Conservation (phyloP, 2,113 vertebrate genomes). For the Thalassarche chlororhynchos region DNA sequence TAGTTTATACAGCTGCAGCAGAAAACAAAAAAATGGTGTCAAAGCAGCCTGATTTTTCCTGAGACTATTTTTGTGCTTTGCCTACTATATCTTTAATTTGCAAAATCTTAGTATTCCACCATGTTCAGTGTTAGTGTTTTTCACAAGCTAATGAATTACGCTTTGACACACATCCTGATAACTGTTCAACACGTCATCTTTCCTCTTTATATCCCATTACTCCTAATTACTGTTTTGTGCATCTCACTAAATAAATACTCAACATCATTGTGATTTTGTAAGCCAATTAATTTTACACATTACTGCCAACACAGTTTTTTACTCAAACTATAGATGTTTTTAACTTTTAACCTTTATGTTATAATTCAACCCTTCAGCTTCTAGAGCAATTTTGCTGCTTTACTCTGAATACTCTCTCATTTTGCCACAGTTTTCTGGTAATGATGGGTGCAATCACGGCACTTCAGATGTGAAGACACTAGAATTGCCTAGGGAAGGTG, state of each 20-base stretch:
- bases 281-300: background rate
- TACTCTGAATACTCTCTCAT: background rate
- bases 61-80: background rate
- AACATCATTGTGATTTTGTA: background rate
- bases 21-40: background rate
- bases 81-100: background rate
- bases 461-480: background rate
- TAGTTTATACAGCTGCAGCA: background rate
- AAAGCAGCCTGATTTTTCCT: background rate
- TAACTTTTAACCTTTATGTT: background rate
- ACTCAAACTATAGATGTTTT: background rate
- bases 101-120: background rate
- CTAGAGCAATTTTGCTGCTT: background rate
- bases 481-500: background rate
- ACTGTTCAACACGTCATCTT: background rate
- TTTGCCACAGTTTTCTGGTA: background rate
- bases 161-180: background rate
- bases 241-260: background rate
- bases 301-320: background rate
- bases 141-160: background rate
- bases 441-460: background rate
- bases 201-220: background rate
- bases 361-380: background rate
- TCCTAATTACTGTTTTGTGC: background rate
- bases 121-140: background rate